These are phyloP conservation scores for Microplitis demolitor DNA, from an alignment of 1,140 invertebrate genomes.

Conservation along the genomic window DNA sequence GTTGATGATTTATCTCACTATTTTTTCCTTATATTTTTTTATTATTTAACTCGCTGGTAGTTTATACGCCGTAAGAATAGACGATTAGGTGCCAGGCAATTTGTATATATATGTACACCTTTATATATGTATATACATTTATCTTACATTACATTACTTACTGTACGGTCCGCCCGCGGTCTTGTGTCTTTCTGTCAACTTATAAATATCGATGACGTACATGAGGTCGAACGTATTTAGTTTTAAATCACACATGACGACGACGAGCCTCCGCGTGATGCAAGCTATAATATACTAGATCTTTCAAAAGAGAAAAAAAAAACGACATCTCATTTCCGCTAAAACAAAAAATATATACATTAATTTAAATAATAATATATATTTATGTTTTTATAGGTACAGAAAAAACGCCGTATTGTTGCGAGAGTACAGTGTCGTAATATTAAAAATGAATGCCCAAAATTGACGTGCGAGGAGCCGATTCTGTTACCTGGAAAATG, in stretches of 20 bases:
- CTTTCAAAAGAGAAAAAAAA: background rate
- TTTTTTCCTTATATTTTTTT: background rate
- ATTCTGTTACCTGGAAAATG: slow-evolving; percentile 83
- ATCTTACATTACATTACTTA: background rate
- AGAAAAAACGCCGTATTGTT: slow-evolving; percentile 84
- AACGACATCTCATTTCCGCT: background rate
- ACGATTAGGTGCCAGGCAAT: background rate
- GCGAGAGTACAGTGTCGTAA: slow-evolving; percentile 85
- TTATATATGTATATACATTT: no score
- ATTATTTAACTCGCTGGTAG: background rate
- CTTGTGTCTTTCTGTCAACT: slow-evolving; percentile 5
- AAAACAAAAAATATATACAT: background rate
- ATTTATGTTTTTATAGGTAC: slow-evolving; percentile 68
- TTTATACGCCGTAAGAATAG: background rate
- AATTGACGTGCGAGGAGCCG: slow-evolving; percentile 82
- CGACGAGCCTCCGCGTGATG: slow-evolving; percentile 22
- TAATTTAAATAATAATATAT: background rate
- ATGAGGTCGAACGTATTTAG: slow-evolving; percentile 21
- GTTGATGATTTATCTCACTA: background rate
- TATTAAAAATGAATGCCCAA: slow-evolving; percentile 89
- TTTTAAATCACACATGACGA: slow-evolving; percentile 11
- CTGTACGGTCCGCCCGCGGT: background rate
- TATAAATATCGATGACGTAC: slow-evolving; percentile 32
- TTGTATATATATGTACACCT: background rate
- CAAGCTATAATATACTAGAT: background rate